Evolutionary conservation across 2,888 invertebrate species (phyloP).

Genomic region (Phasia obesa): DNA sequence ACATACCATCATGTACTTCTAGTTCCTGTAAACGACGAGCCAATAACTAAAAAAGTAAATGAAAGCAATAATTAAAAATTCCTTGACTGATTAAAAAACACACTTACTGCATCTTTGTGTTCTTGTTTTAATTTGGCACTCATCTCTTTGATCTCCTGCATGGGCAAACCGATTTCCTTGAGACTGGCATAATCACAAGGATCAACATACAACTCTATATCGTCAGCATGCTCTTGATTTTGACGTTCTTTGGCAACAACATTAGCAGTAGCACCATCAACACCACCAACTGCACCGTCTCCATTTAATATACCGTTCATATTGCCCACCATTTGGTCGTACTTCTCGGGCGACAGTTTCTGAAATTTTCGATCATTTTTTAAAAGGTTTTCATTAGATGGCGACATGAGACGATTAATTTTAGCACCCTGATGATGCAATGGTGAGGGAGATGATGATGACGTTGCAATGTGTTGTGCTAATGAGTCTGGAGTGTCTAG

Average conservation of each 20-base stretch:
- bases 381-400: constrained; percentile 78
- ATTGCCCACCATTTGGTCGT: constrained; percentile 79
- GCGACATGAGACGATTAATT: constrained; percentile 75
- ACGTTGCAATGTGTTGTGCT: constrained; percentile 47
- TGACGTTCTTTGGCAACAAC: constrained; percentile 75
- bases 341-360: constrained; percentile 80
- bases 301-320: constrained; percentile 56
- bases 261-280: constrained; percentile 15
- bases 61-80: not conserved
- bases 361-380: constrained; percentile 81
- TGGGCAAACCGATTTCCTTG: constrained; percentile 83
- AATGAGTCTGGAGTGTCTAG: constrained; percentile 66
- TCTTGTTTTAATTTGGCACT: constrained; percentile 86
- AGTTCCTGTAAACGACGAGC: constrained; percentile 90
- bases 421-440: constrained; percentile 60
- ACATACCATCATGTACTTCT: constrained; percentile 86
- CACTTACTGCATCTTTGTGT: constrained; percentile 87
- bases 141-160: constrained; percentile 84
- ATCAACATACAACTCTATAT: constrained; percentile 81
- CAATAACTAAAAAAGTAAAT: constrained; percentile 84
- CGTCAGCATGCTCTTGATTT: constrained; percentile 78
- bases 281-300: constrained; percentile 20
- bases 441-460: constrained; percentile 57
- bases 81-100: not conserved
- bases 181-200: constrained; percentile 80